These are phyloP conservation scores for Bombyx huttoni DNA, from an alignment of 2,888 invertebrate genomes.

Conservation along the genomic window DNA sequence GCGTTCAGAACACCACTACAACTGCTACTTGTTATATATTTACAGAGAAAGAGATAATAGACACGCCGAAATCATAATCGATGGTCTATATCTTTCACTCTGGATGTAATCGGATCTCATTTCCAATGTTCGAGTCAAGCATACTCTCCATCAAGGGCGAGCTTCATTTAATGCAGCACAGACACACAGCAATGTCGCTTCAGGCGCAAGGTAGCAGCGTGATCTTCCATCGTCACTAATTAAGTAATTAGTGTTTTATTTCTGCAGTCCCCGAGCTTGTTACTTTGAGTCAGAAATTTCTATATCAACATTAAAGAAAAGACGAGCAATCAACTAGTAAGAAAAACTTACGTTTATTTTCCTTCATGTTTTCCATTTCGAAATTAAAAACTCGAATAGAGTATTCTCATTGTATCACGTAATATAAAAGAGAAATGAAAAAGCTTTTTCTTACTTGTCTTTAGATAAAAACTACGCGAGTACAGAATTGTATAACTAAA, in stretches of 20 bases:
- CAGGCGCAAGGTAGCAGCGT: neutral
- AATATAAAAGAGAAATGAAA: neutral
- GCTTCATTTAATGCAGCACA: neutral
- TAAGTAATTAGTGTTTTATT: neutral
- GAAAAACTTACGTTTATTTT: no score
- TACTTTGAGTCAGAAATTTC: neutral
- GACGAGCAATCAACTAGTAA: neutral
- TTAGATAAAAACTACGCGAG: neutral
- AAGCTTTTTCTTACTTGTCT: neutral
- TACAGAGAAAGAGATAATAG: no score
- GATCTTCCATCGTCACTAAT: neutral
- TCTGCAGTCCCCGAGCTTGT: neutral
- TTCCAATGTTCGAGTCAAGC: no score
- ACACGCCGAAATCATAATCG: no score
- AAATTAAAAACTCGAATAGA: neutral
- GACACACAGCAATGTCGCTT: neutral
- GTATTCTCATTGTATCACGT: neutral
- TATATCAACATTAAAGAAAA: neutral
- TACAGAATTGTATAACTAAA: neutral
- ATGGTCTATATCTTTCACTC: no score
- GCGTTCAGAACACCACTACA: no score
- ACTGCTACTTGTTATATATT: no score
- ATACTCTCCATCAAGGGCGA: no score
- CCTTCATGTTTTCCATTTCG: neutral
- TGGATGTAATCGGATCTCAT: no score